Percentiles rank a stretch among this genome's conserved stretches.
Evolutionary conservation across 2,888 invertebrate genomes (phyloP).

Genomic region (Sepiola atlantica): DNA sequence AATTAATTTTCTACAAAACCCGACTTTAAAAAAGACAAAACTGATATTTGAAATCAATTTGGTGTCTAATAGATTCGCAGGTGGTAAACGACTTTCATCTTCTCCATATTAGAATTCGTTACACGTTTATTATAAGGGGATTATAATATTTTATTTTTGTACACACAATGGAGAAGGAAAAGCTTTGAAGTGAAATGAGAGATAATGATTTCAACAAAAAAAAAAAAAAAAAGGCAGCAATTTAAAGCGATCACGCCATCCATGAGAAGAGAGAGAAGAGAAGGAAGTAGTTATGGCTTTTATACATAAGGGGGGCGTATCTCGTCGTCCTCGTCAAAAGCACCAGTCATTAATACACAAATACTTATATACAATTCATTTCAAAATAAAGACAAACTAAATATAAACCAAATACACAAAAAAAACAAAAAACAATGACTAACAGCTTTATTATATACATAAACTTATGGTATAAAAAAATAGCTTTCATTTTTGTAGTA

Average conservation of each 20-base stretch:
- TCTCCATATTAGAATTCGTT: neutral
- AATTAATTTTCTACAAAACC: neutral
- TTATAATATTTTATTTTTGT: neutral
- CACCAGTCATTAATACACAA: neutral
- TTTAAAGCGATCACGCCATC: slow-evolving; percentile 14
- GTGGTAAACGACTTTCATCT: slow-evolving; percentile 7
- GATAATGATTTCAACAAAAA: neutral
- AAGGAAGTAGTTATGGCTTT: neutral
- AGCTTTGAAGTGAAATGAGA: neutral
- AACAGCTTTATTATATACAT: neutral
- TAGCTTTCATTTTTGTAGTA: neutral
- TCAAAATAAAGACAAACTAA: neutral
- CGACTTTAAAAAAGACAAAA: neutral
- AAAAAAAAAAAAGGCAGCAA: neutral
- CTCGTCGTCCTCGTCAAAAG: neutral
- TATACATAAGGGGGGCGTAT: neutral
- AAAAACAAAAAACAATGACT: neutral
- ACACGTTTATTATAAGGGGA: neutral
- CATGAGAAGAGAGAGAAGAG: neutral
- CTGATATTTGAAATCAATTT: neutral
- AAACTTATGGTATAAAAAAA: neutral
- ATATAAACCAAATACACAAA: neutral
- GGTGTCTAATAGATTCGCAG: neutral
- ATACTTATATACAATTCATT: neutral
- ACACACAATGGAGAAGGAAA: neutral